Evolutionary conservation across 2,888 invertebrate species (phyloP), one percentile per base, ranked within the genome.

Genomic region (Cantharis rustica): DNA sequence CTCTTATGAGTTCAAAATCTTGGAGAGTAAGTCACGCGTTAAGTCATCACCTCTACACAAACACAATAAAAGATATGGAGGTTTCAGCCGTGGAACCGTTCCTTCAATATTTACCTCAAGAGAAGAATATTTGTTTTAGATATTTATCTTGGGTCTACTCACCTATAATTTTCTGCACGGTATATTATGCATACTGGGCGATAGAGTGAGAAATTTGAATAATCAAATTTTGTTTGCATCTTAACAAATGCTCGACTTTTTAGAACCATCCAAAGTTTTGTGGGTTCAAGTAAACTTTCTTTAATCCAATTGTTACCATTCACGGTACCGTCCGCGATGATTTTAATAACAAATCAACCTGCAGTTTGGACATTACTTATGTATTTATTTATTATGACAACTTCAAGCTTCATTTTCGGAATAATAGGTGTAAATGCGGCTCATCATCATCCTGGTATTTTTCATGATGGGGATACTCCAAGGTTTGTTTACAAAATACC

Each of bases 371-470:
- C 89, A 0, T 10, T 92, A 0, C 81, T 86, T 16, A 87, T 88
- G 80, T 94, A 93, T 92, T 47, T 91, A 0, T 95, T 93, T 93
- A 78, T 91, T 0, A 86, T 89, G 79, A 90, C 93, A 11, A 85
- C 90, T 20, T 89, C 89, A 1, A 93, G 94, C 81, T 89, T 92
- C 61, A 79, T 90, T 0, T 94, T 95, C 84, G 89, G 88, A 13
- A 81, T 91, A 1, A 91, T 94, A 75, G 95, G 93, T 1, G 83
- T 94, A 0, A 94, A 92, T 84, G 95, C 94, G 0, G 94, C 93
- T 1, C 95, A 95, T 88, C 95, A 95, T 84, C 94, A 95, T 85
- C 95, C 95, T 0, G 91, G 91, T 31, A 93, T 95, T 75, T 93
- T 93, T 83, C 95, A 95, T 84, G 95, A 95, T 83, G 95, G 95